Evolutionary conservation across 2,888 invertebrate genomes (phyloP), one percentile per base, ranked within the genome.

Genomic region (Trichogramma dendrolimi): DNA sequence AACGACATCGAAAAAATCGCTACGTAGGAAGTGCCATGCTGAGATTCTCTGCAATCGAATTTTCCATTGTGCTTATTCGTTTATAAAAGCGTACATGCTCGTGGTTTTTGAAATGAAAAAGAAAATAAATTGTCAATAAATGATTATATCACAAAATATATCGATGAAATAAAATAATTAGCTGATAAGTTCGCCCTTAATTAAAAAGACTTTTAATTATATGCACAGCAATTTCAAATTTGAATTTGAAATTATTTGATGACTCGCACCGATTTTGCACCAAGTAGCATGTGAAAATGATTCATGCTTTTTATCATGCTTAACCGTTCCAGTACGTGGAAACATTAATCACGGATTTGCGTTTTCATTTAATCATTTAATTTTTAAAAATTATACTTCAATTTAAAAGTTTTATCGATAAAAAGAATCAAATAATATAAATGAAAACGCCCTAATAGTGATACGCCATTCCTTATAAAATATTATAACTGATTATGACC

Each of bases 11-110:
- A 55, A 63, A 61, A 65, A 55, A 63, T 67, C 66, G 63, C 67
- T 67, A 68, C 65, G 68, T 69, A 71, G 73, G 74, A 74, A 75
- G 74, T 75, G 73, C 74, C 74, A 76, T 75, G 72, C 74, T 74
- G 70, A 74, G 74, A 73, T 72, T 71, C 70, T 72, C 71, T 72
- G 65, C 67, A 6, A 11, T 11, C 43, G 6, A 41, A 53, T 42
- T 41, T 53, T 42, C 41, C 40, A 51, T n/a, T 53, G 10, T 4
- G 11, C 43, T 53, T 42, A 8, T 6, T 41, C 10, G 11, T 53
- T n/a, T 5, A 5, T 1, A 27, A 27, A 27, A 27, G 27, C 27
- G 27, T 27, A 27, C 27, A 27, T 27, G 27, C 27, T 27, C 27
- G 27, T 27, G 27, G 27, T 27, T 27, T 27, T 27, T 27, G 27